These are phyloP conservation scores for Enoplolaimus lenunculus DNA, from an alignment of 2,888 invertebrate species.

Conservation along the genomic window DNA sequence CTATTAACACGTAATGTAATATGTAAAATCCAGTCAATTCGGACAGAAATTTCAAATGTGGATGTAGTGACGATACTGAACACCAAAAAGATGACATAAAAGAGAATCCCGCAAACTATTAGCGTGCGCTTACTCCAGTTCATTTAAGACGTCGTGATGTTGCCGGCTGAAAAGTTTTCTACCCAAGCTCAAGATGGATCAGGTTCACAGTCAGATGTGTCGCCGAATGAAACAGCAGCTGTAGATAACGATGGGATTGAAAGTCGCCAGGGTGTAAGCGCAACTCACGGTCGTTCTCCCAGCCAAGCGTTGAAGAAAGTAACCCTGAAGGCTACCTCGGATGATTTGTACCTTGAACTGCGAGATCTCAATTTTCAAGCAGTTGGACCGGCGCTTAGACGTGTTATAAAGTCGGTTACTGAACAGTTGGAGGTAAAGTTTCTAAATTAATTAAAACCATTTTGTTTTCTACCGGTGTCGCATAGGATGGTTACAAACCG, in stretches of 20 bases:
- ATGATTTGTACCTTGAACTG: slow-evolving; percentile 72
- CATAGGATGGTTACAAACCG: too few relatives aligned
- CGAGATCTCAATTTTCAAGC: slow-evolving; percentile 83
- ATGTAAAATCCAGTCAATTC: too few relatives aligned
- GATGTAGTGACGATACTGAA: too few relatives aligned
- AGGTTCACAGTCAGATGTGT: neutral
- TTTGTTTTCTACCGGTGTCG: too few relatives aligned
- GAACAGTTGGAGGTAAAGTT: slow-evolving; percentile 55
- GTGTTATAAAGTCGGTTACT: slow-evolving; percentile 70
- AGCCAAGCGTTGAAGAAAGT: neutral
- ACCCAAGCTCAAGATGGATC: slow-evolving; percentile 35
- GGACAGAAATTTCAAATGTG: too few relatives aligned
- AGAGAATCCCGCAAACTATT: too few relatives aligned
- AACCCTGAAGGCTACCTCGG: slow-evolving; percentile 67
- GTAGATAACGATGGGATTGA: neutral
- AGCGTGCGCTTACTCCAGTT: too few relatives aligned
- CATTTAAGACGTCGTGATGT: slow-evolving; percentile 29
- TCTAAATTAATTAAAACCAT: slow-evolving; percentile 9
- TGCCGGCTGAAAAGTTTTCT: slow-evolving; percentile 70
- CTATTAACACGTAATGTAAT: too few relatives aligned
- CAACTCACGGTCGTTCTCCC: neutral
- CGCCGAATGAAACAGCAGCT: neutral
- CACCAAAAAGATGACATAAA: too few relatives aligned
- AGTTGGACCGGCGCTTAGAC: slow-evolving; percentile 67
- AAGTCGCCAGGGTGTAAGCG: too few relatives aligned